Evolutionary conservation across 2,797 vertebrate genomes (phyloP).

Genomic region (Rhadinocentrus ornatus): DNA sequence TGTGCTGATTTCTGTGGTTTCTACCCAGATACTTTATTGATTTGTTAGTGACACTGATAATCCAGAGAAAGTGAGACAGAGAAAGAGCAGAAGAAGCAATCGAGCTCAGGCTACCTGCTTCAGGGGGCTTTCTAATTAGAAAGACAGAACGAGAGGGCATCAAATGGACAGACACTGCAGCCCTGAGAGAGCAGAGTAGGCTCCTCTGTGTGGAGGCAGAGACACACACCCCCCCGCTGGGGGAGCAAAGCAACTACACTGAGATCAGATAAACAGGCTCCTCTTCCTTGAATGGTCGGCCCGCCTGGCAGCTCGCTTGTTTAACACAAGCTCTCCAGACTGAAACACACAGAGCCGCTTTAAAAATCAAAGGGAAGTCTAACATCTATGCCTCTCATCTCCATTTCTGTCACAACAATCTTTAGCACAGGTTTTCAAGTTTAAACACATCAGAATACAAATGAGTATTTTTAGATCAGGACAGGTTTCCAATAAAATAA

Average conservation of each 20-base stretch:
- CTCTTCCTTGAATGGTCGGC: conserved; percentile 64
- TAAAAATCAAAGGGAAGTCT: conserved; percentile 55
- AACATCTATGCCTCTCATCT: conserved; percentile 43
- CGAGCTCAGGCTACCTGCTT: conserved; percentile 44
- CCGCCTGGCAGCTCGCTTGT: conserved; percentile 57
- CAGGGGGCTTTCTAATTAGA: conserved; percentile 63
- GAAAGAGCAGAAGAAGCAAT: conserved; percentile 25
- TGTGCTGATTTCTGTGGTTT: conserved; percentile 70
- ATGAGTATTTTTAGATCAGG: conserved; percentile 24
- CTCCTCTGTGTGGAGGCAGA: conserved; percentile 20
- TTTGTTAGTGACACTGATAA: conserved; percentile 67
- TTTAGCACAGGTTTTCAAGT: conserved; percentile 1
- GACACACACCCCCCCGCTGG: conserved; percentile 78
- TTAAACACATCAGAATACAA: conserved; percentile 18
- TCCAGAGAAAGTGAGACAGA: conserved; percentile 38
- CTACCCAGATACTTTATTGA: conserved; percentile 63
- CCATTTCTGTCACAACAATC: conserved; percentile 40
- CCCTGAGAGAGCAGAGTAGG: conserved; percentile 23
- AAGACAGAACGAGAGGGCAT: conserved; percentile 47
- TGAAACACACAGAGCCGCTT: conserved; percentile 46
- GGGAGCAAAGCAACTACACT: conserved; percentile 36
- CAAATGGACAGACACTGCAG: conserved; percentile 46
- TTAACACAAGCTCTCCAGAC: conserved; percentile 61
- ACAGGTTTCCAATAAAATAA: conserved; percentile 15
- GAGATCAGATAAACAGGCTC: conserved; percentile 55